Base-by-base conservation (phyloP, 2,797 vertebrate genomes). In the Chelonia mydas region DNA sequence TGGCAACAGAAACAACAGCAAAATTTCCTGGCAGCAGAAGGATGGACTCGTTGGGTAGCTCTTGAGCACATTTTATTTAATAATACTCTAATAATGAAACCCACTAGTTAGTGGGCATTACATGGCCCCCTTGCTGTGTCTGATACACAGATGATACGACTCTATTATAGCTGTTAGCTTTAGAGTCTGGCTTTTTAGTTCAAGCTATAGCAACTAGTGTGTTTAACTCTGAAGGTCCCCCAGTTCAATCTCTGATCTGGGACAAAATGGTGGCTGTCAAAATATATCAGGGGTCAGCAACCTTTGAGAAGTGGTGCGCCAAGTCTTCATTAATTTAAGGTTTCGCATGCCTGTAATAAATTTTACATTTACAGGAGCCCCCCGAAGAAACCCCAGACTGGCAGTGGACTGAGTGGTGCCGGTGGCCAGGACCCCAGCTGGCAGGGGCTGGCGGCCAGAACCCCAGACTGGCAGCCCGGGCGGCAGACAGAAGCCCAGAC, bases 81-180 rank as follows among this genome's bases (percentile, higher is more conserved):
- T 25, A n/a, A 19, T 59, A 27, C 6, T 76, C 76, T 87, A 49
- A 50, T 23, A 11, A 0, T 37, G 28, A 6, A 3, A 68, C 28
- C 54, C 8, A 51, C 1, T 0, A 0, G 0, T 54, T 31, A 28
- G 28, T 10, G 16, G 9, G 5, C 23, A 23, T 31, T 0, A 0
- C 11, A 37, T 55, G 11, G 12, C 0, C 5, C n/a, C 68, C 37
- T 41, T 9, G 10, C n/a, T 37, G 68, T 6, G 21, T 41, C 19
- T 49, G 41, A 15, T 7, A n/a, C 0, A 0, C 3, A 77, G 0
- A 61, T 10, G 19, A 5, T 37, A 11, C 41, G 65, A 41, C 8
- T 72, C n/a, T 72, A 23, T 41, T 23, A 41, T 19, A 72, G n/a
- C n/a, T 72, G n/a, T 11, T 37, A 41, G n/a, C 68, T 11, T 21